phyloP scores from a whole-genome alignment of 2,797 vertebrate species.

The Macroramphosus scolopax region DNA sequence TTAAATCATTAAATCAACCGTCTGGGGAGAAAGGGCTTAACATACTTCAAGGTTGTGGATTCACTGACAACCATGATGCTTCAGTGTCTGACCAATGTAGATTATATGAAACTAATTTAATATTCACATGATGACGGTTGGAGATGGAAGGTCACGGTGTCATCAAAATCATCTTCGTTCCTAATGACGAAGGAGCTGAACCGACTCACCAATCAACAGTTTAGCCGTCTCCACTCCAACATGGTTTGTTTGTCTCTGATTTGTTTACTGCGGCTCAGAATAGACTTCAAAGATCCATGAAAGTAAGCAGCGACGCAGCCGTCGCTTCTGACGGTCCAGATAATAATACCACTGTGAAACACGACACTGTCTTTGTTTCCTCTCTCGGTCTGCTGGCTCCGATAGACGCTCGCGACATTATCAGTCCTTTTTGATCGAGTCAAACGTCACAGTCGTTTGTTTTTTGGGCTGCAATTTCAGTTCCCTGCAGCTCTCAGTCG shows the following conservation, averaged over 20 bases:
- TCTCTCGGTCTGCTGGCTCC: conserved; percentile 29
- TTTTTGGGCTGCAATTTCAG: too few relatives aligned
- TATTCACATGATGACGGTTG: not conserved
- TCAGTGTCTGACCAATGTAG: too few relatives aligned
- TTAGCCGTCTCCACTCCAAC: too few relatives aligned
- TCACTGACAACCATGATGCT: too few relatives aligned
- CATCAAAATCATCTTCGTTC: not conserved
- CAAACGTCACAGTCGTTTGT: conserved; percentile 20
- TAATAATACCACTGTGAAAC: conserved; percentile 30
- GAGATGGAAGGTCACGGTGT: not conserved
- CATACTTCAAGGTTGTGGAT: too few relatives aligned
- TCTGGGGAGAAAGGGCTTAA: too few relatives aligned
- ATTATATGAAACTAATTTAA: too few relatives aligned
- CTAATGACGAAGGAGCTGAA: not conserved
- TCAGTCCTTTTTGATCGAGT: conserved; percentile 32
- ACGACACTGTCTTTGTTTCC: conserved; percentile 32
- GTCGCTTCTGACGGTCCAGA: conserved; percentile 27
- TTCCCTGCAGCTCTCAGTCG: conserved; percentile 29
- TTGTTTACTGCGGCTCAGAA: conserved; percentile 25
- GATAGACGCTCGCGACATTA: conserved; percentile 28
- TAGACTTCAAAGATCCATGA: conserved; percentile 48
- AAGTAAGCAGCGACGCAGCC: conserved; percentile 31
- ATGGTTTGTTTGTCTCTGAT: too few relatives aligned
- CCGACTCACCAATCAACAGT: too few relatives aligned
- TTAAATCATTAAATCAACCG: too few relatives aligned